Conservation (phyloP, 2,888 invertebrate species). For the Leptodirus hochenwartii region DNA sequence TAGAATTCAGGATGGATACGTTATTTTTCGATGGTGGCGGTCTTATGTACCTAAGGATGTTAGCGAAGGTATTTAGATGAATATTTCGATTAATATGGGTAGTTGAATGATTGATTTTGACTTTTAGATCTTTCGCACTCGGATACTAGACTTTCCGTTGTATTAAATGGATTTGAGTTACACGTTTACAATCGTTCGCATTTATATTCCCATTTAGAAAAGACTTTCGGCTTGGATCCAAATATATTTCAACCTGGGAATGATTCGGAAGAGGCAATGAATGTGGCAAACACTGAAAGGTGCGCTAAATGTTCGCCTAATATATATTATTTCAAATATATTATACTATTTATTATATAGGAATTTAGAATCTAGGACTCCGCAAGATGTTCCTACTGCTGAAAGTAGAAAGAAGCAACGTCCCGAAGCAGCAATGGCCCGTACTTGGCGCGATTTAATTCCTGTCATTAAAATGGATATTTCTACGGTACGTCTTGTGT, state of each 20-base stretch:
- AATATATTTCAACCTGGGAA: constrained; percentile 42
- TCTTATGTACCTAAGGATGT: constrained; percentile 89
- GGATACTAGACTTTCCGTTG: constrained; percentile 76
- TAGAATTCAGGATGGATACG: constrained; percentile 88
- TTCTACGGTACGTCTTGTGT: constrained; percentile 42
- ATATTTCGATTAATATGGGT: constrained; percentile 3
- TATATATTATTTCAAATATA: constrained; percentile 1
- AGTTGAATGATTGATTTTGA: constrained; percentile 1
- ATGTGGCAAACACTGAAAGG: constrained; percentile 14
- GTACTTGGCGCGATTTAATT: constrained; percentile 89
- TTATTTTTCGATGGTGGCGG: constrained; percentile 97
- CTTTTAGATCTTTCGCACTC: constrained; percentile 80
- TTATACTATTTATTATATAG: constrained; percentile 2
- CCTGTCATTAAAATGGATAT: constrained; percentile 93
- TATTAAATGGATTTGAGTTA: constrained; percentile 85
- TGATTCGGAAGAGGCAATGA: constrained; percentile 16
- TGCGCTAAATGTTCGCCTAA: constrained; percentile 3
- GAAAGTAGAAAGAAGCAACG: constrained; percentile 29
- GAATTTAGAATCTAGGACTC: constrained; percentile 6
- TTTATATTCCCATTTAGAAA: constrained; percentile 72
- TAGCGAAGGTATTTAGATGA: constrained; percentile 55
- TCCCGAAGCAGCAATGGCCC: constrained; percentile 68
- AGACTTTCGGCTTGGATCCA: constrained; percentile 68
- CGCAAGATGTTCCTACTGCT: no score
- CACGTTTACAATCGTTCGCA: constrained; percentile 89